Conservation (phyloP, 1,140 invertebrate genomes). For the Lasioglossum baleicum region DNA sequence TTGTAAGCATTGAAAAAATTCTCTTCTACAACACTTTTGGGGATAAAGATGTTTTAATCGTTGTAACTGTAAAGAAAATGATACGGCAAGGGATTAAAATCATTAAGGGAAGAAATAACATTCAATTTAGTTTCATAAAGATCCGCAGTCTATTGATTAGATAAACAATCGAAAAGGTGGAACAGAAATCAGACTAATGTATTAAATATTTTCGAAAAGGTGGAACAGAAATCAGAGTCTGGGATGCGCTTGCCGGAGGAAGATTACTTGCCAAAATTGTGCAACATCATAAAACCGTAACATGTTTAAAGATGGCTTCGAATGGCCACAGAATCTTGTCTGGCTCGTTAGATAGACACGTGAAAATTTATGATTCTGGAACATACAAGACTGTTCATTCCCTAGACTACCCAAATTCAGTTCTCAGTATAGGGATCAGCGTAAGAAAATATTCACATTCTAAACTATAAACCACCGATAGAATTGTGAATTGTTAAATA, state of each 20-base stretch:
- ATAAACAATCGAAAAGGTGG: too few relatives aligned
- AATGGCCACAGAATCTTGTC: conserved; percentile 92
- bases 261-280: conserved; percentile 89
- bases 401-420: conserved; percentile 93
- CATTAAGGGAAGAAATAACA: too few relatives aligned
- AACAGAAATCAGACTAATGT: not conserved
- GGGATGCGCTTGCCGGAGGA: conserved; percentile 94
- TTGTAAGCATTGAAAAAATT: too few relatives aligned
- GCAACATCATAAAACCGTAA: conserved; percentile 97
- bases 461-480: not conserved
- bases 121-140: too few relatives aligned
- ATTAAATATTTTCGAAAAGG: conserved; percentile 77
- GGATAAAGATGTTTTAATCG: too few relatives aligned
- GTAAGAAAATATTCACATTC: conserved; percentile 79
- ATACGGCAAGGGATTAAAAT: too few relatives aligned
- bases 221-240: conserved; percentile 94
- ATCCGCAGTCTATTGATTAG: too few relatives aligned
- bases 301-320: conserved; percentile 88
- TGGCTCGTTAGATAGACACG: conserved; percentile 94
- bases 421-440: conserved; percentile 91
- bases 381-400: conserved; percentile 94
- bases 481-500: not conserved
- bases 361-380: conserved; percentile 95
- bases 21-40: too few relatives aligned
- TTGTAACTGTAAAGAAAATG: too few relatives aligned